A percentile compares a stretch with the other conserved stretches of the same genome.
These are phyloP conservation scores for Gryllus bimaculatus DNA, from an alignment of 1,140 invertebrate species.

Conservation along the genomic window DNA sequence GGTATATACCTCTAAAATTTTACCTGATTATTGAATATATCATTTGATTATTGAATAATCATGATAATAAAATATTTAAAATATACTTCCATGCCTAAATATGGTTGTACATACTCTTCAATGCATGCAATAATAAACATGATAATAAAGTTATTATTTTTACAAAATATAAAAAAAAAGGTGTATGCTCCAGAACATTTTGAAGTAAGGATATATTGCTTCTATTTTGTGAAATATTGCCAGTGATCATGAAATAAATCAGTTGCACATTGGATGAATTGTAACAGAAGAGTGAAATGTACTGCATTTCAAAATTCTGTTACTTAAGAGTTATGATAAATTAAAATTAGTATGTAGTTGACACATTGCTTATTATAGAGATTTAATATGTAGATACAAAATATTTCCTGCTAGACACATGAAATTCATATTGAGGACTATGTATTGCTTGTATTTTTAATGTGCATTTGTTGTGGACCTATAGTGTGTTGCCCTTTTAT, in stretches of 20 bases:
- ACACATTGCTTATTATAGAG: background rate
- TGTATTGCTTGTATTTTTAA: conserved; percentile 6
- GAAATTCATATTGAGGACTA: background rate
- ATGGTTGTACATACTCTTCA: too few relatives aligned
- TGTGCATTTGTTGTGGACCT: background rate
- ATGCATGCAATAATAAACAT: too few relatives aligned
- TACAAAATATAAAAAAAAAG: background rate
- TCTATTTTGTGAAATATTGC: background rate
- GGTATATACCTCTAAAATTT: background rate
- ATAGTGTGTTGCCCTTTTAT: background rate
- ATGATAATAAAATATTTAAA: too few relatives aligned
- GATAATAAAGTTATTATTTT: too few relatives aligned
- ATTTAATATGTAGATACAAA: background rate
- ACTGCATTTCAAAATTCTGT: conserved; percentile 1
- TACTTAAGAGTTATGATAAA: background rate
- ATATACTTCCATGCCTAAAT: too few relatives aligned
- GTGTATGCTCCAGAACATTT: background rate
- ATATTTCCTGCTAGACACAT: background rate
- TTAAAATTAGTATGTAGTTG: background rate
- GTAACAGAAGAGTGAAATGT: background rate
- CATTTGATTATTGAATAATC: too few relatives aligned
- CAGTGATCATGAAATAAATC: background rate
- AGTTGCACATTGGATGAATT: conserved; percentile 4
- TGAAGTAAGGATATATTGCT: background rate
- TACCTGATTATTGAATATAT: too few relatives aligned